Conservation (phyloP, 2,888 invertebrate species). For the Notodonta dromedarius region DNA sequence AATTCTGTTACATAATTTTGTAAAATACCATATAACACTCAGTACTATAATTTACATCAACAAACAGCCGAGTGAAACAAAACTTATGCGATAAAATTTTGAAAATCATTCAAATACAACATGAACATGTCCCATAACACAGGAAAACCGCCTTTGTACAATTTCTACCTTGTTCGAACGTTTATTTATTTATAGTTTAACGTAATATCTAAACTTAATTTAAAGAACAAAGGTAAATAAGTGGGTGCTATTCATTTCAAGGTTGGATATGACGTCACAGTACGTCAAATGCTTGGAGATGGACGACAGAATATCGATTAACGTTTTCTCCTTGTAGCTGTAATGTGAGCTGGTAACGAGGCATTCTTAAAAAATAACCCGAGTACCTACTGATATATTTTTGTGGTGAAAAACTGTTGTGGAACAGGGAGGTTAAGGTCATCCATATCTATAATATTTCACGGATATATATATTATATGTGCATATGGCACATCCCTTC, state of each 20-base stretch:
- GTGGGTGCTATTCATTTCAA: not conserved
- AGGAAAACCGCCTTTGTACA: conserved; percentile 27
- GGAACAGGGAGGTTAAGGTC: too few species aligned
- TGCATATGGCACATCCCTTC: too few species aligned
- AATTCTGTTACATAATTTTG: too few species aligned
- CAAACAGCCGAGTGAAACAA: conserved; percentile 12
- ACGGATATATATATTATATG: too few species aligned
- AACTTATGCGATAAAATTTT: conserved; percentile 11
- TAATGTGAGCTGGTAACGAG: too few species aligned
- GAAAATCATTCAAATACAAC: conserved; percentile 17
- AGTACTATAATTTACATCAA: not conserved
- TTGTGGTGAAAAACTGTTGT: too few species aligned
- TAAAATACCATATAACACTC: not conserved
- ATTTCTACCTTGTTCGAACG: conserved; percentile 36
- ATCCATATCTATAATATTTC: too few species aligned
- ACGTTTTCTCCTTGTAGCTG: not conserved
- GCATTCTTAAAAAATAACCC: too few species aligned
- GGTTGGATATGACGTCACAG: not conserved
- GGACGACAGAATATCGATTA: not conserved
- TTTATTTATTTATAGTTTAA: not conserved
- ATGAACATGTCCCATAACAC: conserved; percentile 16
- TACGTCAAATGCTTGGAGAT: not conserved
- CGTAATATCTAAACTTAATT: not conserved
- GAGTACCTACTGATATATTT: too few species aligned
- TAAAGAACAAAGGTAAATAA: not conserved